These are phyloP conservation scores for Pinctada fucata DNA, from an alignment of 2,888 invertebrate genomes.

Conservation along the genomic window DNA sequence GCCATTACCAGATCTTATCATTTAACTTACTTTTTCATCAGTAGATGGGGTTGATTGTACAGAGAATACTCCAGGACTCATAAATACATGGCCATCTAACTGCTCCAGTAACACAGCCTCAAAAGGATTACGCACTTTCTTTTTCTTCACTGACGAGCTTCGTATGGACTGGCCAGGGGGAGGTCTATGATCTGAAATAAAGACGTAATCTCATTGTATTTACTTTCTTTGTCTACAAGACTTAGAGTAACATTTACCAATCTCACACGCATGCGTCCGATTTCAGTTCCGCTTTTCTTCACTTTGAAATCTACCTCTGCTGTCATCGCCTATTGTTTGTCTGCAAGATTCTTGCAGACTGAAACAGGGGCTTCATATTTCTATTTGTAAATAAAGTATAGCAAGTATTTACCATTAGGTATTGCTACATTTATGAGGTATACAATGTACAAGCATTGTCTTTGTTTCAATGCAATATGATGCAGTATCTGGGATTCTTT, in stretches of 20 bases:
- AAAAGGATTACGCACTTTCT: constrained; percentile 67
- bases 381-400: too few relatives aligned
- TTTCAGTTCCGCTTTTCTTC: too few relatives aligned
- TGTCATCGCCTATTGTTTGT: too few relatives aligned
- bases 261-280: too few relatives aligned
- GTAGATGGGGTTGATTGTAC: constrained; percentile 60
- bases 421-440: too few relatives aligned
- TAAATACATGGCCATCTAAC: constrained; percentile 65
- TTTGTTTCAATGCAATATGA: neutral
- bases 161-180: neutral
- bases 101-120: constrained; percentile 59
- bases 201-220: neutral
- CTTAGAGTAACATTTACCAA: neutral
- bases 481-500: constrained; percentile 21
- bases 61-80: constrained; percentile 71
- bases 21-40: constrained; percentile 48
- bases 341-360: too few relatives aligned
- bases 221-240: neutral
- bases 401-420: too few relatives aligned
- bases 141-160: constrained; percentile 20
- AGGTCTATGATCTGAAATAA: neutral
- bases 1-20: too few relatives aligned
- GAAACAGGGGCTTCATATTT: too few relatives aligned
- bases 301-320: too few relatives aligned
- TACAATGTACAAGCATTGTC: too few relatives aligned